Percentiles rank a stretch among this genome's conserved stretches.
Conservation (phyloP, 2,797 vertebrate species). For the Chromis chromis region DNA sequence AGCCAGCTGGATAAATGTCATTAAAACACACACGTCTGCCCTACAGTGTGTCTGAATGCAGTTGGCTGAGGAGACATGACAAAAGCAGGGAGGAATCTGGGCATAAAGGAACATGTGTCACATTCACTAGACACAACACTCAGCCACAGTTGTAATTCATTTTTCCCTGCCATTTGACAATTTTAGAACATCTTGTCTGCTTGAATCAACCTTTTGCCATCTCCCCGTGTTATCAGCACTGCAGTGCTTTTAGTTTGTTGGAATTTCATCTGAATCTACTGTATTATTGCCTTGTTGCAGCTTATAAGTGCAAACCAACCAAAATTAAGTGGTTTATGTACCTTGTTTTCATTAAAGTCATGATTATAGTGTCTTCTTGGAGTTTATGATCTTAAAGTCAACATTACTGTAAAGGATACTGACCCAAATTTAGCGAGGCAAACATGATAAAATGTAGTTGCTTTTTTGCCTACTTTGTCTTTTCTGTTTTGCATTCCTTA, state of each 20-base stretch:
- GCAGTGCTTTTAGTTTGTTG: constrained; percentile 4
- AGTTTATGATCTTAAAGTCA: neutral
- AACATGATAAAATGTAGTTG: neutral
- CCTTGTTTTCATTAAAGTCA: neutral
- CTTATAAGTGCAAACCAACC: neutral
- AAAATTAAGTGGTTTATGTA: neutral
- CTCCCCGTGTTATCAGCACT: neutral
- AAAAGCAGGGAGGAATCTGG: constrained; percentile 13
- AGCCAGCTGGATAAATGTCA: constrained; percentile 55
- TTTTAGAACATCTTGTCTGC: constrained; percentile 40
- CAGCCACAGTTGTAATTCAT: constrained; percentile 40
- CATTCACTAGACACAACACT: constrained; percentile 49
- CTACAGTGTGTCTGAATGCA: constrained; percentile 38
- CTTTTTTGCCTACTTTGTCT: neutral
- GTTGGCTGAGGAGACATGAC: constrained; percentile 45
- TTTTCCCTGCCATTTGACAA: constrained; percentile 45
- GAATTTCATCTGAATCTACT: neutral
- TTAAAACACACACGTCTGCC: constrained; percentile 41
- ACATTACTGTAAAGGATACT: neutral
- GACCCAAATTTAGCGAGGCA: neutral
- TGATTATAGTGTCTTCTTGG: neutral
- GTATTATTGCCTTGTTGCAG: neutral
- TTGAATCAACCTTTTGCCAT: constrained; percentile 40
- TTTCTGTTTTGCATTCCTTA: neutral
- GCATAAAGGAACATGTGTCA: constrained; percentile 59